phyloP scores from a whole-genome alignment of 2,888 invertebrate species.

The Epinotia brunnichana region DNA sequence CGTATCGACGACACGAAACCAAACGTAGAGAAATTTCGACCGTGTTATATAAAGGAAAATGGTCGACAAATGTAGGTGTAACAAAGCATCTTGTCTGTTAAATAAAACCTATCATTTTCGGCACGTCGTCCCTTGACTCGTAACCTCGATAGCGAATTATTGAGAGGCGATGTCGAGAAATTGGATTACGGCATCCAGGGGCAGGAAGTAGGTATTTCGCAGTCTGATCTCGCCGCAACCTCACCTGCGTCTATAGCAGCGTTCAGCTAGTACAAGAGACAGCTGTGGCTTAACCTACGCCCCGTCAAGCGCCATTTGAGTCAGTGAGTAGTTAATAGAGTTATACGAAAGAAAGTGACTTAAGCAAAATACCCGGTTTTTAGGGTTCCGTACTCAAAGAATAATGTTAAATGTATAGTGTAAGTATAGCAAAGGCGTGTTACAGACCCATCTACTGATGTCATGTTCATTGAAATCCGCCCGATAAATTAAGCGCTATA shows the following conservation, averaged over 20 bases:
- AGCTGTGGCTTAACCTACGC: neutral
- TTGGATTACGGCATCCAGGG: slow-evolving; percentile 30
- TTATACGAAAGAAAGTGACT: no score
- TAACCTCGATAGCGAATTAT: slow-evolving; percentile 32
- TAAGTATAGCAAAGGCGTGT: no score
- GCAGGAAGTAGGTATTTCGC: slow-evolving; percentile 3
- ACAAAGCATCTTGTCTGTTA: slow-evolving; percentile 28
- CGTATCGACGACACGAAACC: neutral
- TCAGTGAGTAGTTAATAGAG: no score
- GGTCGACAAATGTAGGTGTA: slow-evolving; percentile 20
- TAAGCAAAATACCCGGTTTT: no score
- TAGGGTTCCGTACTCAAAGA: no score
- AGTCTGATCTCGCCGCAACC: slow-evolving; percentile 14
- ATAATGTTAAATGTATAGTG: no score
- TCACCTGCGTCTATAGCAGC: slow-evolving; percentile 23
- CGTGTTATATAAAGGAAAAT: slow-evolving; percentile 8
- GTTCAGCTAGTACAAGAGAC: slow-evolving; percentile 3
- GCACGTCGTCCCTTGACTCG: slow-evolving; percentile 35
- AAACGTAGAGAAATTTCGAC: neutral
- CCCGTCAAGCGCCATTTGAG: neutral
- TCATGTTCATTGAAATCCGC: no score
- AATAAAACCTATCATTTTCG: slow-evolving; percentile 39
- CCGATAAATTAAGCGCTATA: no score
- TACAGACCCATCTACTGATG: no score
- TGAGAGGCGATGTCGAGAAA: slow-evolving; percentile 32